These are phyloP conservation scores for Sarcophaga carnaria DNA, from an alignment of 2,888 invertebrate species.

Conservation along the genomic window DNA sequence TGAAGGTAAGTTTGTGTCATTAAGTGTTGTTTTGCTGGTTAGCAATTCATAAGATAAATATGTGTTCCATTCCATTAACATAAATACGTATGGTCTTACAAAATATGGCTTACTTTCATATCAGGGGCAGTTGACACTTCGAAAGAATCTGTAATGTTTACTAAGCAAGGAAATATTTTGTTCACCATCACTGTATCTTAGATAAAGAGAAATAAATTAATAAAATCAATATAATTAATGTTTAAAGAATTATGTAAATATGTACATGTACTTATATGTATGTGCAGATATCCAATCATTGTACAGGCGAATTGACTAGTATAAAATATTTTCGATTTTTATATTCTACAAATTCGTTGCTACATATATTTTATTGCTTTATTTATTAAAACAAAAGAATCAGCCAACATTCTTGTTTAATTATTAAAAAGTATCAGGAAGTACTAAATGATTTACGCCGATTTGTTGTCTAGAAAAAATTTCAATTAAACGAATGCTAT, in stretches of 20 bases:
- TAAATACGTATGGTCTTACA: background rate
- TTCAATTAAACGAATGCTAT: too few species aligned
- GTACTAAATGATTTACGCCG: too few species aligned
- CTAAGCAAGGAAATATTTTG: background rate
- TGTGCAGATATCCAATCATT: slow-evolving; percentile 54
- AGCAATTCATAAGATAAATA: slow-evolving; percentile 24
- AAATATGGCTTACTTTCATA: slow-evolving; percentile 8
- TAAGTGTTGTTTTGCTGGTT: slow-evolving; percentile 37
- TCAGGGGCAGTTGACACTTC: slow-evolving; percentile 5
- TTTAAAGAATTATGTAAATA: background rate
- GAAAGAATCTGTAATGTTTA: background rate
- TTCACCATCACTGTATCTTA: slow-evolving; percentile 55
- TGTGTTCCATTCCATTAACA: slow-evolving; percentile 44
- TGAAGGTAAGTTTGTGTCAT: slow-evolving; percentile 60
- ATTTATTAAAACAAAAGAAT: background rate
- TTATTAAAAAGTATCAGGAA: too few species aligned
- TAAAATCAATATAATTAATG: background rate
- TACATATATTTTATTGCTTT: background rate
- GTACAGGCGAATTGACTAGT: slow-evolving; percentile 42
- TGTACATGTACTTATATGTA: background rate
- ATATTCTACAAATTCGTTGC: background rate
- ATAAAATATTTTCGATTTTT: background rate
- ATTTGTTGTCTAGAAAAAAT: too few species aligned
- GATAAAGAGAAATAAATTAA: background rate
- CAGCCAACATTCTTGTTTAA: background rate